These are phyloP conservation scores for Eudyptes chrysolophus DNA, from an alignment of 2,113 vertebrate species.

Conservation along the genomic window DNA sequence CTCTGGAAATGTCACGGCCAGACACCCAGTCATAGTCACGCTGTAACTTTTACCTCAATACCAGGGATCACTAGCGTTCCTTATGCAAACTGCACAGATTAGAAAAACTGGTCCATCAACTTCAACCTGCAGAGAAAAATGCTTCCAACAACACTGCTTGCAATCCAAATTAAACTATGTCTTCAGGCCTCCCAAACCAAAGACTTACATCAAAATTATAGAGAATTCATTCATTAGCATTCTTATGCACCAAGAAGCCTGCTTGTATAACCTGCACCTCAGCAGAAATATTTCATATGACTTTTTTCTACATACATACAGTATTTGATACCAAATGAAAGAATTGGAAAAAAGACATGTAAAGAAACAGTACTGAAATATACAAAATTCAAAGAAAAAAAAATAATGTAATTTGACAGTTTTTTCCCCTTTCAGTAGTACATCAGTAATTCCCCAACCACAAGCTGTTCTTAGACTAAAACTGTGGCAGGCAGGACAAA, in stretches of 20 bases:
- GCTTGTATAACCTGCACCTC: not conserved
- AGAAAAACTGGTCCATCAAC: constrained; percentile 29
- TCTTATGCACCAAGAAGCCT: not conserved
- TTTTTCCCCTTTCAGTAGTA: not conserved
- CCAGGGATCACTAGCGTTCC: not conserved
- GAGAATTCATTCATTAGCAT: not conserved
- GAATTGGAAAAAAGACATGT: accelerated
- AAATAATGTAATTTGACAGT: not conserved
- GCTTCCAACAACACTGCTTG: not conserved
- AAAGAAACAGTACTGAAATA: not conserved
- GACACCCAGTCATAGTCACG: not conserved
- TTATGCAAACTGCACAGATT: not conserved
- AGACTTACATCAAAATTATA: not conserved
- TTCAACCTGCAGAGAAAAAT: not conserved
- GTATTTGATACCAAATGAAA: not conserved
- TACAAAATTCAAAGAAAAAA: not conserved
- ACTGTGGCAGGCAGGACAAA: not conserved
- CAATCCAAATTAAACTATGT: not conserved
- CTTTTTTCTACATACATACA: not conserved
- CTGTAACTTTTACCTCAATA: not conserved
- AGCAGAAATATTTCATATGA: not conserved
- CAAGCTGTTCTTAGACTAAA: not conserved
- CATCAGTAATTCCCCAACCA: not conserved
- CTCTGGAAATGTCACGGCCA: not conserved
- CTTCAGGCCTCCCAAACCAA: not conserved